Percentiles rank a stretch among this genome's conserved stretches.
These are phyloP conservation scores for Trichoplax adhaerens DNA, from an alignment of 37 sponge, comb jelly and placozoan species.

Conservation along the genomic window DNA sequence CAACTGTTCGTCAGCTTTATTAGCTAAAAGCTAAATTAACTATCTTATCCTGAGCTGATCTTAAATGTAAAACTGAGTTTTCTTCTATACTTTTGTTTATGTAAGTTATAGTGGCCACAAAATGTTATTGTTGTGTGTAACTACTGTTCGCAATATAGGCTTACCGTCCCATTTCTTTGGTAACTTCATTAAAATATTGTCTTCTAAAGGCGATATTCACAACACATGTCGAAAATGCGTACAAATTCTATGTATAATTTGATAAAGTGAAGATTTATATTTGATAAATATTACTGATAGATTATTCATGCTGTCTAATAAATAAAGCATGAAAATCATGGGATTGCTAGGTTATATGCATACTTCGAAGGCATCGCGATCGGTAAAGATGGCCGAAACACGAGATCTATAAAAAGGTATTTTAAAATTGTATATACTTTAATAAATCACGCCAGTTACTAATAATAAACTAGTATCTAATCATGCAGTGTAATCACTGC, in stretches of 20 bases:
- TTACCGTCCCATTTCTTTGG: constrained; percentile 44
- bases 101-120: too few relatives aligned
- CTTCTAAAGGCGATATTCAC: constrained; percentile 39
- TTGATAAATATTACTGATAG: too few relatives aligned
- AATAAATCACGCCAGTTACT: too few relatives aligned
- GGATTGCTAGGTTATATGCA: background rate
- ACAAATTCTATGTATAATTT: constrained; percentile 20
- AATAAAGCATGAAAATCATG: background rate
- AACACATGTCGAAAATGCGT: constrained; percentile 40
- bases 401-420: constrained; percentile 10
- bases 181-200: constrained; percentile 30
- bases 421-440: too few relatives aligned
- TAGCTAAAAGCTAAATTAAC: too few relatives aligned
- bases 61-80: too few relatives aligned
- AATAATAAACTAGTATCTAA: background rate
- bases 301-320: background rate
- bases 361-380: constrained; percentile 38
- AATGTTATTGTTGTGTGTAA: too few relatives aligned
- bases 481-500: background rate
- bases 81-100: too few relatives aligned
- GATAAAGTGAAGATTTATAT: too few relatives aligned
- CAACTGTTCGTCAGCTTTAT: too few relatives aligned
- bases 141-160: background rate
- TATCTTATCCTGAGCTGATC: too few relatives aligned
- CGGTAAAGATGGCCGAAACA: constrained; percentile 26